Percentiles rank a stretch among this genome's conserved stretches.
phyloP scores from a whole-genome alignment of 1,140 invertebrate species.

The Dryas iulia region DNA sequence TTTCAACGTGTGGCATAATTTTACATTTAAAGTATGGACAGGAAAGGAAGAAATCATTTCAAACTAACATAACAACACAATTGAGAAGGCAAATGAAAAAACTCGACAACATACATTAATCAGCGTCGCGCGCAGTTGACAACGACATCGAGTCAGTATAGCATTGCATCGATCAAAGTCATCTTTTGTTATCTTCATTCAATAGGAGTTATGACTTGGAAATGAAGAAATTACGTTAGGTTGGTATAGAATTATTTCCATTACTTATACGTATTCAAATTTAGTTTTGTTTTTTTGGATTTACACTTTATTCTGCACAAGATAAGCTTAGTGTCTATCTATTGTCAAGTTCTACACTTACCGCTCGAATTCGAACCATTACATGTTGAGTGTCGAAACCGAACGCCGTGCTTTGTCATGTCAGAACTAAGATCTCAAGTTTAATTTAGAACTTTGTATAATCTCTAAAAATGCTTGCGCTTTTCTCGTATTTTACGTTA shows the following conservation, averaged over 20 bases:
- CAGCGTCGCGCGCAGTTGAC: slow-evolving; percentile 1
- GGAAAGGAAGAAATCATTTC: neutral
- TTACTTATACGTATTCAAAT: no score
- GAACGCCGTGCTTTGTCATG: no score
- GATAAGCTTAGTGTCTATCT: neutral
- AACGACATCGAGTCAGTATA: neutral
- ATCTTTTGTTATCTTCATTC: slow-evolving; percentile 3
- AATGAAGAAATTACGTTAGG: neutral
- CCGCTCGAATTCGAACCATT: no score
- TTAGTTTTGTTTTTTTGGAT: neutral
- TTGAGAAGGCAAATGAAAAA: neutral
- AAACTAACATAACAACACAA: neutral
- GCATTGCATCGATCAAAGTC: neutral
- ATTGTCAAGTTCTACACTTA: no score
- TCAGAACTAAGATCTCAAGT: no score
- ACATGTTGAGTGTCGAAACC: no score
- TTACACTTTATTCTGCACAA: neutral
- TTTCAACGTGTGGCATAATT: no score
- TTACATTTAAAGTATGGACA: neutral
- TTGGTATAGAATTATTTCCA: neutral
- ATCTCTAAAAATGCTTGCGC: no score
- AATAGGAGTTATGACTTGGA: slow-evolving; percentile 3
- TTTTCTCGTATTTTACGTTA: no score
- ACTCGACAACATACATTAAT: slow-evolving; percentile 2
- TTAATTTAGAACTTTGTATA: no score